Percentiles rank a stretch among this genome's conserved stretches.
Conservation (phyloP, 2,888 invertebrate genomes). For the Ptilodon capucinus region DNA sequence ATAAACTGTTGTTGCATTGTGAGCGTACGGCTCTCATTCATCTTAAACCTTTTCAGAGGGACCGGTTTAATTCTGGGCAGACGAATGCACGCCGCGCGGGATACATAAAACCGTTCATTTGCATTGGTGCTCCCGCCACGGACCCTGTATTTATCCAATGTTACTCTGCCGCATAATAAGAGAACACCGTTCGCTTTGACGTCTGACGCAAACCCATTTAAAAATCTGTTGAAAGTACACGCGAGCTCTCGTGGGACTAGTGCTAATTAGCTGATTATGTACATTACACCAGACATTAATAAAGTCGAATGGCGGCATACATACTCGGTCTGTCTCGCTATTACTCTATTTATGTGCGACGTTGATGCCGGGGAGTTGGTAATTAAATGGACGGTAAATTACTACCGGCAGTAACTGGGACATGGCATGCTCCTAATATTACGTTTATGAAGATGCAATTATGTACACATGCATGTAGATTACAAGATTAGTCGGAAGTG, state of each 20-base stretch:
- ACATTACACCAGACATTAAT: slow-evolving; percentile 12
- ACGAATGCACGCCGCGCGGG: slow-evolving; percentile 54
- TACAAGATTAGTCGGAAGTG: slow-evolving; percentile 6
- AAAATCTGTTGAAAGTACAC: slow-evolving; percentile 58
- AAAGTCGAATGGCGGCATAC: slow-evolving; percentile 13
- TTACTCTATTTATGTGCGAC: slow-evolving; percentile 12
- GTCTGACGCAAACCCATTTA: slow-evolving; percentile 57
- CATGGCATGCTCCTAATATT: slow-evolving; percentile 28
- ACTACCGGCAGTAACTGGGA: slow-evolving; percentile 30
- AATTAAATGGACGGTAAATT: slow-evolving; percentile 39
- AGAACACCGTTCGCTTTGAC: slow-evolving; percentile 59
- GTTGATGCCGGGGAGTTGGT: slow-evolving; percentile 20
- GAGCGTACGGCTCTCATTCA: slow-evolving; percentile 67
- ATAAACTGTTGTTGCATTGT: slow-evolving; percentile 75
- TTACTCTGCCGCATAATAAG: slow-evolving; percentile 68
- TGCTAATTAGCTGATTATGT: slow-evolving; percentile 56
- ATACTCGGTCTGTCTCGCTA: slow-evolving; percentile 8
- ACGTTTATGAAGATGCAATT: slow-evolving; percentile 13
- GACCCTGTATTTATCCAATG: slow-evolving; percentile 69
- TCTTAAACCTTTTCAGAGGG: slow-evolving; percentile 76
- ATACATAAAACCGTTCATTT: slow-evolving; percentile 75
- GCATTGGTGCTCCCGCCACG: slow-evolving; percentile 63
- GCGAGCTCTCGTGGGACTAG: slow-evolving; percentile 43
- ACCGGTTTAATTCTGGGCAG: slow-evolving; percentile 70
- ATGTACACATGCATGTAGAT: slow-evolving; percentile 6